phyloP scores from a whole-genome alignment of 2,797 vertebrate species.

The Octomys mimax region DNA sequence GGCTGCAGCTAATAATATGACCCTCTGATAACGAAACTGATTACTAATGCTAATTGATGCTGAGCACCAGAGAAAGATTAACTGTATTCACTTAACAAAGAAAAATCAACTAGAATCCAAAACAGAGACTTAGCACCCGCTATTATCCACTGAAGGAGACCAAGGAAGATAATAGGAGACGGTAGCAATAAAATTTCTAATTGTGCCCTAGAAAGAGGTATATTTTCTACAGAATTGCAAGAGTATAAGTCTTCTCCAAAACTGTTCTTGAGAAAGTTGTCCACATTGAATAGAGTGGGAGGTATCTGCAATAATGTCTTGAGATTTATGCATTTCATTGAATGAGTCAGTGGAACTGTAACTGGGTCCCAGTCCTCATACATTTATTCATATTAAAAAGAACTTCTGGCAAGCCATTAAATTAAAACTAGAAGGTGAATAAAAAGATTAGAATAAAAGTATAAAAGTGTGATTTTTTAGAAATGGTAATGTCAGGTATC shows the following conservation, averaged over 20 bases:
- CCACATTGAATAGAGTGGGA: not conserved
- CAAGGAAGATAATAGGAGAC: not conserved
- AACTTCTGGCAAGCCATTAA: conserved; percentile 14
- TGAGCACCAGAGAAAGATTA: conserved; percentile 18
- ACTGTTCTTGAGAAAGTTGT: conserved; percentile 33
- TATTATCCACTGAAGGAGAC: not conserved
- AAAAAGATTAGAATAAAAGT: conserved; percentile 14
- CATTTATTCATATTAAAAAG: conserved; percentile 49
- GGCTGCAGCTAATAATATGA: not conserved
- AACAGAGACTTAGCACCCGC: not conserved
- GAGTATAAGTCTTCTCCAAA: conserved; percentile 1
- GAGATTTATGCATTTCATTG: conserved; percentile 7
- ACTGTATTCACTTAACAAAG: not conserved
- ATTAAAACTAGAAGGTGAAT: conserved; percentile 39
- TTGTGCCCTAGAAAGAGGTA: not conserved
- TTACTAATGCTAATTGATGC: not conserved
- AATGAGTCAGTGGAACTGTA: conserved; percentile 35
- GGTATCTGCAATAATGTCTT: conserved; percentile 10
- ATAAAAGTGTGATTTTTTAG: conserved; percentile 55
- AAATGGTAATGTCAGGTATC: conserved; percentile 31
- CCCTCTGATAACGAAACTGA: not conserved
- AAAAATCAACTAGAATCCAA: conserved; percentile 30
- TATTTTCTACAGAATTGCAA: conserved; percentile 14
- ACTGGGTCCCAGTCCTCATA: not conserved
- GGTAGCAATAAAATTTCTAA: not conserved